Base-by-base conservation (phyloP, 2,888 invertebrate species). In the Euzetes globulus region DNA sequence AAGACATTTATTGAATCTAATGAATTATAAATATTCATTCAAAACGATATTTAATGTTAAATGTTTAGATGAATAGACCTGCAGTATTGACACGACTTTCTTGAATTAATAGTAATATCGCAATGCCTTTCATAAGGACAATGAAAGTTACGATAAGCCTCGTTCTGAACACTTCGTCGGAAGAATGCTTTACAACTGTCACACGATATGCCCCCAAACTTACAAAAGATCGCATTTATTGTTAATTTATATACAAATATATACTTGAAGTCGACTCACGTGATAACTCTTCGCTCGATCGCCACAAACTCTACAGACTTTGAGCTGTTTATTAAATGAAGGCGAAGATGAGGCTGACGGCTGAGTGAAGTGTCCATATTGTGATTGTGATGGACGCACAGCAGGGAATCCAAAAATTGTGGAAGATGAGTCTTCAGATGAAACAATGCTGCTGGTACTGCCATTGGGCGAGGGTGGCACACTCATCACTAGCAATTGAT, bases 161-260 rank as follows among this genome's bases (percentile, higher is more conserved):
- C 81, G 75, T 81, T 82, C 77, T 82, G 82, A 19, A 83, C 83
- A n/a, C 82, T 80, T n/a, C 83, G 79, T 11, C 82, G 79, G 78
- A 83, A 83, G 78, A 83, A 83, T 15, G 83, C 83, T 77, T 83
- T 83, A 77, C 82, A 83, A 63, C 80, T 80, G 79, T 82, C 82
- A 77, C 82, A 83, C 7, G 82, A 81, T 22, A 82, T 79, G 19
- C 82, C 82, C 33, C 82, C 83, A 75, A 83, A 83, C 68, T 41
- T 41, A 13, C 41, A 41, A 41, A 1, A 41, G 41, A 41, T 41
- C 11, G 41, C 41, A 5, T 13, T 41, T 41, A 41, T 13, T 41
- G 7, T 41, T 1, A 41, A 41, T 33, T 6, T 33, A 33, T n/a
- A n/a, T n/a, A n/a, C n/a, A n/a, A n/a, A n/a, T n/a, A n/a, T n/a